Evolutionary conservation across 2,797 vertebrate genomes (phyloP), one percentile per base, ranked within the genome.

Genomic region (Apogon talboti): DNA sequence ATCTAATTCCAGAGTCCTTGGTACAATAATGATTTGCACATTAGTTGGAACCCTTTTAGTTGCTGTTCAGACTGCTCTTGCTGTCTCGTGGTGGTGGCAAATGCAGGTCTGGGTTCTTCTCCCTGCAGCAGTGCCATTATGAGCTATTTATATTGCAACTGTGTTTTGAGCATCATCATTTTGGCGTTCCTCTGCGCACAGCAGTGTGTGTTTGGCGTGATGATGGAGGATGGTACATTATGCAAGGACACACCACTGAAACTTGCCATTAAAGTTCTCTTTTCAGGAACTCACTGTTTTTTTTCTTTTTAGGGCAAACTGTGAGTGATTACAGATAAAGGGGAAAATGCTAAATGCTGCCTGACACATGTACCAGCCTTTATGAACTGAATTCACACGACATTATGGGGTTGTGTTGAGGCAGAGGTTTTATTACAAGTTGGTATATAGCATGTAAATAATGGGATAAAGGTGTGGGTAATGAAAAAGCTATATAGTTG

Each of bases 91-190:
- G 13, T 19, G 38, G 0, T 16, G 40, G 46, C 49, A 63, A 52
- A 42, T 5, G 50, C 15, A 19, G 21, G 16, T 42, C 48, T 52
- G 56, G 60, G 62, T 75, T 56, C 21, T 69, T 65, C 51, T 64
- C 58, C 53, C 63, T 66, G 51, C 68, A 81, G 71, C 70, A 7
- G 49, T 10, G 68, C 38, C 8, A 60, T 55, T 65, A 55, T 4
- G 21, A 51, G 62, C 68, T 77, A 71, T 81, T 86, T 76, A 73
- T 83, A 59, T 12, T 28, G 42, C 4, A 11, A 38, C 35, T 63
- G 56, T 28, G 15, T 68, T 71, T 67, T 14, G 21, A 48, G 44
- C 49, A 64, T 77, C 38, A 43, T 64, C 24, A 54, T 41, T 57
- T 54, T 68, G 55, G 43, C 58, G 11, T 66, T 76, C 52, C 46